These are phyloP conservation scores for Pachycephala philippinensis DNA, from an alignment of 2,113 vertebrate species.

Conservation along the genomic window DNA sequence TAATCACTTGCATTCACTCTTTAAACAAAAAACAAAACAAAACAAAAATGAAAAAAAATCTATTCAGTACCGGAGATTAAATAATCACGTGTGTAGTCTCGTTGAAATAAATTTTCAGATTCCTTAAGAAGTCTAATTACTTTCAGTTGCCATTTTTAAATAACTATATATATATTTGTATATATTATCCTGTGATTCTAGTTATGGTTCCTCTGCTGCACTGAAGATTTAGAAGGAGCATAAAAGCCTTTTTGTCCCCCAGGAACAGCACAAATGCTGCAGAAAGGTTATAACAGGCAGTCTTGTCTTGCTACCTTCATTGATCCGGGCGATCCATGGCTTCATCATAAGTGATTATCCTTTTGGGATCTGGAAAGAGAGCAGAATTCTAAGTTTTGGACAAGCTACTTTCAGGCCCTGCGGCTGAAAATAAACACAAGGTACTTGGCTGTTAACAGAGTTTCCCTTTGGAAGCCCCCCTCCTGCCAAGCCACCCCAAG, in stretches of 20 bases:
- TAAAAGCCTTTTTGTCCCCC: constrained; percentile 75
- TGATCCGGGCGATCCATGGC: constrained; percentile 90
- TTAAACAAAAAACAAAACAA: constrained; percentile 59
- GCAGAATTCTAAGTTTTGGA: neutral
- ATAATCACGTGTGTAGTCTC: constrained; percentile 76
- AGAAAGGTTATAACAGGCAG: constrained; percentile 78
- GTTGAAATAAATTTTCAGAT: constrained; percentile 78
- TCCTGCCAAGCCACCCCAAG: neutral
- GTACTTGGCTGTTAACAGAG: neutral
- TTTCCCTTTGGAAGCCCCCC: too few relatives aligned
- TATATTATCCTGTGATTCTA: constrained; percentile 83
- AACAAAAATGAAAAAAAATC: neutral
- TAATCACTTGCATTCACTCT: constrained; percentile 75
- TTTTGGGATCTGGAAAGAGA: constrained; percentile 86
- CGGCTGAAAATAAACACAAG: neutral
- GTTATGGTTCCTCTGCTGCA: constrained; percentile 78
- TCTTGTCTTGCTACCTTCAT: constrained; percentile 81
- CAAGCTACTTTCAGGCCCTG: neutral
- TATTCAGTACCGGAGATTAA: constrained; percentile 80
- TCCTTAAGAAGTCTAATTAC: constrained; percentile 79
- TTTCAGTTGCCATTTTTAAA: constrained; percentile 81
- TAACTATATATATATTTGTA: constrained; percentile 82
- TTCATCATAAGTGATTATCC: constrained; percentile 91
- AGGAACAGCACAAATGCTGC: constrained; percentile 80
- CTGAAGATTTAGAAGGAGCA: constrained; percentile 78